These are phyloP conservation scores for Ochotona princeps DNA, from an alignment of 2,113 vertebrate species.

Conservation along the genomic window DNA sequence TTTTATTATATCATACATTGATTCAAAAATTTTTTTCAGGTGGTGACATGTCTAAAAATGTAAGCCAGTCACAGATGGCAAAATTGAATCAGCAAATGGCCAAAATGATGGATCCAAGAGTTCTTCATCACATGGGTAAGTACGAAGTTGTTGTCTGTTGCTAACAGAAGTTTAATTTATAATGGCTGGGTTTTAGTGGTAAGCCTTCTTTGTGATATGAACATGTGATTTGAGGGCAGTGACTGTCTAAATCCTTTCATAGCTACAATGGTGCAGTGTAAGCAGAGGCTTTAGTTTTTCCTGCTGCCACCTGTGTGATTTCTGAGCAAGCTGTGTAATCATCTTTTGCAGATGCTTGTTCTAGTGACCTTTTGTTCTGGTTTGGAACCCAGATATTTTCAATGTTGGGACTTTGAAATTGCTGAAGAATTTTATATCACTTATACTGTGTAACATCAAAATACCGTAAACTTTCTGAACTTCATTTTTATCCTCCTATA, in stretches of 20 bases:
- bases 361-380: neutral
- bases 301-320: constrained; percentile 20
- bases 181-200: constrained; percentile 35
- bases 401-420: constrained; percentile 22
- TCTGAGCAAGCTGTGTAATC: constrained; percentile 38
- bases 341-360: constrained; percentile 47
- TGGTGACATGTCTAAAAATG: constrained; percentile 99
- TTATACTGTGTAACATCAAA: constrained; percentile 47
- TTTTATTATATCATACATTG: neutral
- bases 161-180: constrained; percentile 41
- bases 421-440: constrained; percentile 18
- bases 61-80: constrained; percentile 98
- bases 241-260: constrained; percentile 30
- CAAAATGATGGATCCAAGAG: constrained; percentile 99
- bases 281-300: constrained; percentile 30
- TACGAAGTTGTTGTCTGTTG: constrained; percentile 53
- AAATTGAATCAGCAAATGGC: constrained; percentile 99
- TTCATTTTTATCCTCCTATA: neutral
- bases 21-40: constrained; percentile 84
- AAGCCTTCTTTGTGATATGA: constrained; percentile 18
- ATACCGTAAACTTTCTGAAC: constrained; percentile 9
- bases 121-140: constrained; percentile 99
- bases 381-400: constrained; percentile 56
- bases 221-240: constrained; percentile 33
- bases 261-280: neutral